phyloP scores from a whole-genome alignment of 2,113 vertebrate genomes.

The Diglossa brunneiventris region DNA sequence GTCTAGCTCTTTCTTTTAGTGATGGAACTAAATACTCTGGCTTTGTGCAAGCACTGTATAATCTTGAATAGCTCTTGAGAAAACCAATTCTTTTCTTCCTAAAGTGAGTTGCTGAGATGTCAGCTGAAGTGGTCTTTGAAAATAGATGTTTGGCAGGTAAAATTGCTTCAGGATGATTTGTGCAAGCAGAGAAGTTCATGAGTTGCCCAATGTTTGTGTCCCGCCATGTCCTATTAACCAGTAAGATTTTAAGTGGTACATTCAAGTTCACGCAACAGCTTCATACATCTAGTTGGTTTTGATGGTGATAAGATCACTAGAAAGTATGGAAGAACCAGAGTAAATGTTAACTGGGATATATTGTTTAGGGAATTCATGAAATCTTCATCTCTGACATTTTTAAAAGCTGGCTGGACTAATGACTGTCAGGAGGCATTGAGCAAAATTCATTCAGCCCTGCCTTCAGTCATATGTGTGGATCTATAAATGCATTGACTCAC shows the following conservation, averaged over 20 bases:
- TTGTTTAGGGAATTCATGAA: neutral
- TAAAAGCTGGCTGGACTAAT: neutral
- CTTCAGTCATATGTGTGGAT: neutral
- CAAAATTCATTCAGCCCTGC: neutral
- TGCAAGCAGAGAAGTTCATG: neutral
- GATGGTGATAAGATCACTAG: neutral
- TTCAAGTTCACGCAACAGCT: neutral
- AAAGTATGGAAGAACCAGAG: neutral
- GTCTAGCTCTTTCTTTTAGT: neutral
- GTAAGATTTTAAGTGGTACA: neutral
- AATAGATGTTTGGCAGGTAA: neutral
- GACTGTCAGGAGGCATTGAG: neutral
- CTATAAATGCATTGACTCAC: neutral
- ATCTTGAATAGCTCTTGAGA: neutral
- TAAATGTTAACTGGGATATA: neutral
- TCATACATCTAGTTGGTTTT: neutral
- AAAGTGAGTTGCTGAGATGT: neutral
- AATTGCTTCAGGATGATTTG: neutral
- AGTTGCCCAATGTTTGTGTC: neutral
- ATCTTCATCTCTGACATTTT: neutral
- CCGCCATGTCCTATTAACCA: neutral
- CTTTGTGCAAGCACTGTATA: neutral
- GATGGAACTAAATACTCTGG: neutral
- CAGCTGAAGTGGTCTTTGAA: neutral
- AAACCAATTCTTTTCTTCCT: neutral